Base-by-base conservation (phyloP, 2,113 vertebrate species). In the Anas platyrhynchos region DNA sequence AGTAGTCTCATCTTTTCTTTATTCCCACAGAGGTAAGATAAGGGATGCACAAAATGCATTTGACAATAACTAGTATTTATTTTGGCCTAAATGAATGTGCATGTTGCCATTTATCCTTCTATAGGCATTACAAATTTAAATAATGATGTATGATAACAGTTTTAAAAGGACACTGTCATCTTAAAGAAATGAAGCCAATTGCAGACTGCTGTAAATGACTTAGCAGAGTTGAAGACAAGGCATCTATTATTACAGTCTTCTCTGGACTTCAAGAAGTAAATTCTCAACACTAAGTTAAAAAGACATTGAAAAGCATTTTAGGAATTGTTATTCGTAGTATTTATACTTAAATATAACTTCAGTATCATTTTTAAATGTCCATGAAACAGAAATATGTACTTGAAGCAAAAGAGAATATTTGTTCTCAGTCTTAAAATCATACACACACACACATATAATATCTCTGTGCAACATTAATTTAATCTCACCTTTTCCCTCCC, bases 81-180 rank as follows among this genome's bases (percentile, higher is more conserved):
- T 89, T 67, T 88, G 63, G 38, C 26, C 77, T 83, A 85, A 80
- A 83, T 61, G 23, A 63, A 86, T 92, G 36, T 74, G 71, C 8
- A 58, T 56, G 36, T 84, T 90, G 43, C 74, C 52, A 86, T 91
- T 92, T 74, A 83, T 81, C 61, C 54, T 94, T 86, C 73, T 83
- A 27, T 36, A 87, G 54, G 66, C 34, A 72, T 11, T 86, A 29
- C 44, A 38, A 71, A 93, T 74, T 82, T 91, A 38, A 76, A 76
- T 86, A 82, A 85, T 46, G 62, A 84, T 73, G 25, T 14, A 59
- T 69, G 48, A 41, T 91, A 83, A 68, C 27, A 4, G 11, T 58
- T 27, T 87, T 26, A 66, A 92, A 81, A 89, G 20, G 67, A 76
- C 44, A 91, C 68, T 71, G 59, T 71, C 46, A 68, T 83, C 38